Base-by-base conservation (phyloP, 2,797 vertebrate genomes). In the Trachurus trachurus region DNA sequence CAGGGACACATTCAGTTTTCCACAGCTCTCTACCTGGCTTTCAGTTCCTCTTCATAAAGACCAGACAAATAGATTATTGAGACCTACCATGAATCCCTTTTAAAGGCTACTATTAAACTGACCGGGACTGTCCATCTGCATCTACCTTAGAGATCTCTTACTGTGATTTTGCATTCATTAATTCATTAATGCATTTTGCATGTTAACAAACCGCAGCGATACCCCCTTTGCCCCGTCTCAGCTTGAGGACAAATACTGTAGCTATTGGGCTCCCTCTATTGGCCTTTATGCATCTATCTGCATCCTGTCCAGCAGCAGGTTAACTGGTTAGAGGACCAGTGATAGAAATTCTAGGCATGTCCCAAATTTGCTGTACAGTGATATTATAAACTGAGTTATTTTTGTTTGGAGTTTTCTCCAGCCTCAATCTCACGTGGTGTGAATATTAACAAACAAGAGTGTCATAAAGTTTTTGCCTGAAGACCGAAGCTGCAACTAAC, bases 261-360 rank as follows among this genome's bases (percentile, higher is more conserved):
- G 93, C 92, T 91, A 88, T 89, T 91, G 92, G 90, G 93, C 92
- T 91, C 93, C 94, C 94, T 95, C 94, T 94, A 22, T 94, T 94
- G 94, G 94, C 82, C 80, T 81, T 49, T 5, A 69, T 42, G 59
- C 76, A 83, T 64, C 62, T 10, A 70, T 86, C 80, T 86, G 69
- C 82, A 86, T 67, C 58, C 9, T 60, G 79, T 74, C 70, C 71
- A 78, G 61, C 45, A 63, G 77, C 54, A 65, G 68, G 57, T 80
- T 58, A 15, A 74, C 53, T 49, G 71, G 58, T 9, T 61, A 10
- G 56, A 31, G 26, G 31, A 40, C 12, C 10, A 34, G 15, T 21
- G 50, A 52, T 15, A 7, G 11, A 6, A 9, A 21, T 40, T 61
- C 5, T 53, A 26, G 9, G 21, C 15, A 45, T 39, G 64, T 49